A percentile compares a stretch with the other conserved stretches of the same genome.
These are phyloP conservation scores for Doris montereyensis DNA, from an alignment of 2,888 invertebrate species.

Conservation along the genomic window DNA sequence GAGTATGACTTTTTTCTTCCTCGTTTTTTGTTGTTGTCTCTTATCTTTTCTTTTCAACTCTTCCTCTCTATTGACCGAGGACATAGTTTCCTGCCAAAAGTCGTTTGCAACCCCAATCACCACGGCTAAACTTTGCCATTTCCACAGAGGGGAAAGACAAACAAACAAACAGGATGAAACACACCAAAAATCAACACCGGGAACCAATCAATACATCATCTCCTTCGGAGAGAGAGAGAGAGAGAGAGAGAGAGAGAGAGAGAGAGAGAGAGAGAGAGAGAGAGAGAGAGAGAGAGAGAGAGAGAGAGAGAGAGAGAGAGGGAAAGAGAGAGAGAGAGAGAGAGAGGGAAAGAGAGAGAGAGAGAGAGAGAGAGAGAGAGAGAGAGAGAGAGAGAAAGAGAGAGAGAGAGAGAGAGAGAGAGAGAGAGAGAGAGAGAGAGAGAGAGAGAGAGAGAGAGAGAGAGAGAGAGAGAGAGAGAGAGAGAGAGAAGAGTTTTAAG, in stretches of 20 bases:
- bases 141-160: neutral
- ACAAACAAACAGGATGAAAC: too few relatives aligned
- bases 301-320: neutral
- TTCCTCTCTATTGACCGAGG: too few relatives aligned
- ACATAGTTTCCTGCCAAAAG: too few relatives aligned
- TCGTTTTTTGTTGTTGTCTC: too few relatives aligned
- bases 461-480: constrained; percentile 17
- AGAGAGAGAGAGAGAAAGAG: constrained; percentile 15
- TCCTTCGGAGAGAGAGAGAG: neutral
- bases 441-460: constrained; percentile 10
- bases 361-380: neutral
- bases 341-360: neutral
- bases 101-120: too few relatives aligned
- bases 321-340: neutral
- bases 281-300: neutral
- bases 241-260: neutral
- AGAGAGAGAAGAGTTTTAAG: neutral
- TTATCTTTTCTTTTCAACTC: too few relatives aligned
- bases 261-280: neutral
- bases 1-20: too few relatives aligned
- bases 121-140: neutral
- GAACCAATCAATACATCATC: too few relatives aligned
- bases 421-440: constrained; percentile 20
- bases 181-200: too few relatives aligned
- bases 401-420: constrained; percentile 17